Base-by-base conservation (phyloP, 2,113 vertebrate genomes). In the Forbesichthys papilliferus region DNA sequence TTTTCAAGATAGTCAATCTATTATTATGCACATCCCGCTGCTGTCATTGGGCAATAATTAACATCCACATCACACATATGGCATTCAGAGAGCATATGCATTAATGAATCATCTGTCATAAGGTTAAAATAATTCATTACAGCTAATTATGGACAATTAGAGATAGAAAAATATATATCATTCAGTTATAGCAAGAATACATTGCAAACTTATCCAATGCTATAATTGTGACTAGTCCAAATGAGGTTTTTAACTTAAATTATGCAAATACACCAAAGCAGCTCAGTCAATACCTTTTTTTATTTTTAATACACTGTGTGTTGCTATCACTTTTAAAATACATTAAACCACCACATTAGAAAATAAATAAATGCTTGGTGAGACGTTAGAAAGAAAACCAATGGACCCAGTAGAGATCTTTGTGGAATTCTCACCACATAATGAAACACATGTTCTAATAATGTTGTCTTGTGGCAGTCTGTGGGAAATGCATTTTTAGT, bases 401-500 rank as follows among this genome's bases (percentile, higher is more conserved):
- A 1, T 10, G 46, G 51, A 11, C 46, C 20, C 66, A 73, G 36
- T 42, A 42, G 36, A 42, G 36, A 42, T 5, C 36, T 42, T 42
- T 42, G 27, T 42, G 36, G 4, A 42, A 42, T 3, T 42, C 2
- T 10, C 48, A 9, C 78, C 77, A 71, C 59, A 74, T 79, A 84
- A 84, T 84, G 67, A 82, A 73, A 49, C 67, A 80, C 73, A 83
- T 82, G 75, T 87, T 82, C 62, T 33, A 33, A 73, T 68, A 77
- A 85, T 90, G 84, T 80, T 42, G 66, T 83, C 84, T 87, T 87
- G 87, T 84, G 85, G 74, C 62, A 46, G 69, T 20, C 20, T 20
- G 20, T 63, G 75, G 68, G 75, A 88, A 88, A 90, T 71, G 67
- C 69, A 61, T 68, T 68, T 66, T 71, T 68, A 66, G 83, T 79